Percentiles rank a stretch among this genome's conserved stretches.
Conservation (phyloP, 30 jellyfish, hydroid and myxozoan species). For the Cassiopea andromeda region DNA sequence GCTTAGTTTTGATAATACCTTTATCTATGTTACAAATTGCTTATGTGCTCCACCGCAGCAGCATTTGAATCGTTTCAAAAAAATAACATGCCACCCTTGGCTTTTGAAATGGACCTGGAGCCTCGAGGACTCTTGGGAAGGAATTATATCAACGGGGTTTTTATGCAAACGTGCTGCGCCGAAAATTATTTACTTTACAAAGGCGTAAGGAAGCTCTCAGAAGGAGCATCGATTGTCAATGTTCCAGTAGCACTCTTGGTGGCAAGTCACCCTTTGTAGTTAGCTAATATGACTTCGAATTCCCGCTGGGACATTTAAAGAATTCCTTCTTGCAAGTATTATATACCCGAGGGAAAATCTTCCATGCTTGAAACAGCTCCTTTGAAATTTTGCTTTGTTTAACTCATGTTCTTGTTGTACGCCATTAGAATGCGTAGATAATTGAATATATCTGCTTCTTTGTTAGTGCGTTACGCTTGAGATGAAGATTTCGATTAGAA, state of each 20-base stretch:
- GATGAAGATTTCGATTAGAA: conserved; percentile 52
- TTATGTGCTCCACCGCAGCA: too few species aligned
- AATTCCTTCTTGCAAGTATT: conserved; percentile 45
- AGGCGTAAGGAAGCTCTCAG: neutral
- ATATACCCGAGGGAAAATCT: conserved; percentile 72
- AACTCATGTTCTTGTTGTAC: conserved; percentile 50
- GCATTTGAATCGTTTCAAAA: too few species aligned
- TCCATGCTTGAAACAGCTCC: conserved; percentile 58
- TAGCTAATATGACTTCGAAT: conserved; percentile 38
- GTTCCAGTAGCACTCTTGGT: conserved; percentile 49
- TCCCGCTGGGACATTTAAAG: conserved; percentile 75
- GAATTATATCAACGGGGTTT: neutral
- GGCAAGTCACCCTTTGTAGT: conserved; percentile 65
- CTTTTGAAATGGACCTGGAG: neutral
- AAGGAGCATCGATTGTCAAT: neutral
- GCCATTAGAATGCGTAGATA: conserved; percentile 33
- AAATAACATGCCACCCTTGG: too few species aligned
- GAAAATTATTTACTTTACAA: neutral
- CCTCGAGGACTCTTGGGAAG: neutral
- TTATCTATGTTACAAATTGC: too few species aligned
- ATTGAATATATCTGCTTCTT: conserved; percentile 49
- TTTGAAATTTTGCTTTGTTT: conserved; percentile 53
- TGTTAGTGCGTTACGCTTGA: conserved; percentile 63
- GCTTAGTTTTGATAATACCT: neutral
- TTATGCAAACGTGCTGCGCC: neutral